Evolutionary conservation across 2,888 invertebrate genomes (phyloP).

Genomic region (Chouioia cunea): DNA sequence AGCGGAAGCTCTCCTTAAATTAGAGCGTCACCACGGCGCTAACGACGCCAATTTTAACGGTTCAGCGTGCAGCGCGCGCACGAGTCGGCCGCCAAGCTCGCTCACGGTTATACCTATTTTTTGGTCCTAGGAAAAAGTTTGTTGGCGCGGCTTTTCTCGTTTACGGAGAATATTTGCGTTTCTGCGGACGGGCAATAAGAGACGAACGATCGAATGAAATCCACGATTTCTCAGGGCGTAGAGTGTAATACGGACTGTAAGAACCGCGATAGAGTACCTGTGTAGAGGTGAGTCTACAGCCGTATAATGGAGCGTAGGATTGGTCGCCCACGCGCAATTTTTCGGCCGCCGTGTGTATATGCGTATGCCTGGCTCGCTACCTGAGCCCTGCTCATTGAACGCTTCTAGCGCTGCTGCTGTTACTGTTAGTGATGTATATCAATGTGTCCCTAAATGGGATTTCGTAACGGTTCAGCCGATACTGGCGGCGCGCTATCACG

Average conservation of each 20-base stretch:
- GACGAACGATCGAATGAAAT: too few species aligned
- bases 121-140: too few species aligned
- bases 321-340: slow-evolving; percentile 52
- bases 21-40: slow-evolving; percentile 40
- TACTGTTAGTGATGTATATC: slow-evolving; percentile 37
- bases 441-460: slow-evolving; percentile 50
- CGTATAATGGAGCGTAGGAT: too few species aligned
- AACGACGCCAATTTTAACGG: slow-evolving; percentile 45
- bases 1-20: slow-evolving; percentile 36
- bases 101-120: too few species aligned
- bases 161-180: too few species aligned
- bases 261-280: too few species aligned
- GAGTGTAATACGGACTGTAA: too few species aligned
- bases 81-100: too few species aligned
- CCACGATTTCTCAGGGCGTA: too few species aligned
- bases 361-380: background rate
- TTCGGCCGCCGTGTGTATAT: slow-evolving; percentile 20
- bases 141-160: too few species aligned
- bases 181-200: too few species aligned
- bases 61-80: slow-evolving; percentile 38
- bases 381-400: slow-evolving; percentile 42
- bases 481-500: slow-evolving; percentile 15
- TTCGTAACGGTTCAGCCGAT: slow-evolving; percentile 51
- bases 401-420: background rate
- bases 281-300: too few species aligned